These are phyloP conservation scores for Actenoides lindsayi DNA, from an alignment of 2,113 vertebrate genomes.

Conservation along the genomic window DNA sequence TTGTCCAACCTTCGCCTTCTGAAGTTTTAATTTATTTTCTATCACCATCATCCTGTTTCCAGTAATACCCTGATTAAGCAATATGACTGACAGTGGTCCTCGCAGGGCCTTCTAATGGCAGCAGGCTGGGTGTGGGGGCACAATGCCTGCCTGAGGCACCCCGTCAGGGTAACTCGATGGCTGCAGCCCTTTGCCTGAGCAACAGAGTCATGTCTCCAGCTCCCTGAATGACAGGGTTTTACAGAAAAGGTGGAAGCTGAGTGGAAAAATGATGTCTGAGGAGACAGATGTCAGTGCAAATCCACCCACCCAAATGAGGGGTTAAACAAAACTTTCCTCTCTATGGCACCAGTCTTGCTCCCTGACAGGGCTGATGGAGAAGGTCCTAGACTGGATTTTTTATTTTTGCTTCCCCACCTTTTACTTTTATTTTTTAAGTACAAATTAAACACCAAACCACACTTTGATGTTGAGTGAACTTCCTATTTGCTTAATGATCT, in stretches of 20 bases:
- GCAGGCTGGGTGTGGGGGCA: not conserved
- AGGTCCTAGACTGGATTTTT: too few species aligned
- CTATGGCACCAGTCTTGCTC: not conserved
- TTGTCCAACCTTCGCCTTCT: not conserved
- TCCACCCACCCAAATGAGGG: not conserved
- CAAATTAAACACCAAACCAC: not conserved
- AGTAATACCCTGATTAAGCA: not conserved
- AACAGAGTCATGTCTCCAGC: rapidly evolving
- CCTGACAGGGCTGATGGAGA: not conserved
- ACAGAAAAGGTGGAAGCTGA: not conserved
- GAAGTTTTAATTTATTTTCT: not conserved
- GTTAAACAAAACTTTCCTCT: not conserved
- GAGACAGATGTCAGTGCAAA: not conserved
- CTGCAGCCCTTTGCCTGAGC: not conserved
- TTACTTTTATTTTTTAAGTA: not conserved
- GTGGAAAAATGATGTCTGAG: not conserved
- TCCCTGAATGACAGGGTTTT: not conserved
- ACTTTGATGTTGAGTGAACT: slow-evolving; percentile 9
- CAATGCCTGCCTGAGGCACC: rapidly evolving
- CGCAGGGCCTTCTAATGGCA: not conserved
- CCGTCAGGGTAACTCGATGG: not conserved
- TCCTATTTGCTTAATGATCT: slow-evolving; percentile 10
- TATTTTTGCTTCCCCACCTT: not conserved
- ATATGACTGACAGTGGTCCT: not conserved
- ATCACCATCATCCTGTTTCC: not conserved